Evolutionary conservation across 2,888 invertebrate species (phyloP).

Genomic region (Drosophila paramelanica): DNA sequence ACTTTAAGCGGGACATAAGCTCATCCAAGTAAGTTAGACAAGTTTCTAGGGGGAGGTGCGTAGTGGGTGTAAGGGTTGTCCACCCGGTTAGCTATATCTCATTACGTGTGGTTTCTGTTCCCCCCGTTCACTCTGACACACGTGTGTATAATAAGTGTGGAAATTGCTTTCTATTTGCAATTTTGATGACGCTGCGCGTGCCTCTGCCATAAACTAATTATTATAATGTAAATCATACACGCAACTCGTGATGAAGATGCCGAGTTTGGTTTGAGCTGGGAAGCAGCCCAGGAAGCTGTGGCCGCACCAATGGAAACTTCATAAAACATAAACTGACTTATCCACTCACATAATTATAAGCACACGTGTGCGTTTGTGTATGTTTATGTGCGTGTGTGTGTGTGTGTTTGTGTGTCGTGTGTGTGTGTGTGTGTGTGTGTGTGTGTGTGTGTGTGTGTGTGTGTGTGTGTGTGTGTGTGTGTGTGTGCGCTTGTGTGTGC

Average conservation of each 20-base stretch:
- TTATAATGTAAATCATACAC: constrained; percentile 65
- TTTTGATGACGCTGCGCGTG: constrained; percentile 54
- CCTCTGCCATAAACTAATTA: constrained; percentile 64
- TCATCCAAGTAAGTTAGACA: constrained; percentile 21
- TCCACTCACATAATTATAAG: constrained; percentile 44
- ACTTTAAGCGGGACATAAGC: constrained; percentile 25
- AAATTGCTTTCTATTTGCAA: constrained; percentile 70
- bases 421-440: neutral
- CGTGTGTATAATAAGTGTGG: constrained; percentile 64
- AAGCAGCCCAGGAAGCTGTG: constrained; percentile 26
- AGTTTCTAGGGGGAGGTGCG: constrained; percentile 5
- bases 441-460: too few species aligned
- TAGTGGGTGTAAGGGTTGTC: constrained; percentile 20
- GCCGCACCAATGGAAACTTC: constrained; percentile 31
- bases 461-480: too few species aligned
- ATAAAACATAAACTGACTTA: constrained; percentile 42
- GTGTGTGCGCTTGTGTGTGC: too few species aligned
- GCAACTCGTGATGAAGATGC: constrained; percentile 24
- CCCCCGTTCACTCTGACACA: constrained; percentile 10
- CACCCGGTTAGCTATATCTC: constrained; percentile 24
- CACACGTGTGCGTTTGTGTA: neutral
- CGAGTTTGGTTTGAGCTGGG: constrained; percentile 12
- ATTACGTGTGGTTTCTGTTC: constrained; percentile 21
- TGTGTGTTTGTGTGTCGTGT: constrained; percentile 9
- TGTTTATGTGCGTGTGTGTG: neutral